Evolutionary conservation across 2,888 invertebrate genomes (phyloP).

Genomic region (Cantharis nigra): DNA sequence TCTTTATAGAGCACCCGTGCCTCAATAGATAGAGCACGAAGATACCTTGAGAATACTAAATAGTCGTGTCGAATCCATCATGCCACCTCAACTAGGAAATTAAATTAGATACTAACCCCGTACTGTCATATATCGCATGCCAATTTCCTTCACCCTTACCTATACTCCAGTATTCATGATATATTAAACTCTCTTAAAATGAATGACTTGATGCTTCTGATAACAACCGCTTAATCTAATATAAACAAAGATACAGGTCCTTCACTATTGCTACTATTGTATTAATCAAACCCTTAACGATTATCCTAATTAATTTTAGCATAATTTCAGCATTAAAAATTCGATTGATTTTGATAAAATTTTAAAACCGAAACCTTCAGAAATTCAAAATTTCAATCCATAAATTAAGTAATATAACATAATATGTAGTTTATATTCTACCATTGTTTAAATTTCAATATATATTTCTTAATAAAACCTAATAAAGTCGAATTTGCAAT

Average conservation of each 20-base stretch:
- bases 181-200: constrained; percentile 27
- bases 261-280: neutral
- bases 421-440: too few relatives aligned
- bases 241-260: neutral
- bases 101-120: constrained; percentile 47
- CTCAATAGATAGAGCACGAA: constrained; percentile 22
- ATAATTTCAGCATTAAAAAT: neutral
- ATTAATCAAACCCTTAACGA: neutral
- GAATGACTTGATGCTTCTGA: constrained; percentile 25
- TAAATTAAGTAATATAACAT: neutral
- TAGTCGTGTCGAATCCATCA: constrained; percentile 46
- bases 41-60: constrained; percentile 36
- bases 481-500: too few relatives aligned
- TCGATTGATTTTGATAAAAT: neutral
- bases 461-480: too few relatives aligned
- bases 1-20: constrained; percentile 35
- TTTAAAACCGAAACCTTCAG: neutral
- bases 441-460: too few relatives aligned
- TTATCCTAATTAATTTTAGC: neutral
- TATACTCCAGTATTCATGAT: constrained; percentile 20
- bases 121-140: constrained; percentile 49
- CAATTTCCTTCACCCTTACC: constrained; percentile 43
- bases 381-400: neutral
- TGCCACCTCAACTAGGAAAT: constrained; percentile 45
- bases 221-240: constrained; percentile 21